Base-by-base conservation (phyloP, 2,113 vertebrate genomes). In the Pachycephala philippinensis region DNA sequence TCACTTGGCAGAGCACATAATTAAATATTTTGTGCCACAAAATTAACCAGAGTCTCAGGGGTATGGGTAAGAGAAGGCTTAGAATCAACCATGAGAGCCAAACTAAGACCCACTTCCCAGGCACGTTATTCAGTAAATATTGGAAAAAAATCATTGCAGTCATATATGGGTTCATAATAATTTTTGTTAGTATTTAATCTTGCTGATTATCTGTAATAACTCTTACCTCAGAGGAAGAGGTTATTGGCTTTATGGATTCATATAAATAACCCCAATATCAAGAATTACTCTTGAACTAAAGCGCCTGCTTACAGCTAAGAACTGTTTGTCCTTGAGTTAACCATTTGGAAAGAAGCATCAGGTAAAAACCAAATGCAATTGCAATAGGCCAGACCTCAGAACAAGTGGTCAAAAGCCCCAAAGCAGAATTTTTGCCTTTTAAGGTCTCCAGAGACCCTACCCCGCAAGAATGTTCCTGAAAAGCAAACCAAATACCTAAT, bases 11-110 rank as follows among this genome's bases (percentile, higher is more conserved):
- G 49, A 84, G 76, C 44, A 63, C 68, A 70, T 81, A 86, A 95
- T 94, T 93, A 93, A 95, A 87, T 93, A 92, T 72, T 94, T 77
- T 78, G 87, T 94, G 92, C 90, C 95, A 96, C 71, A 86, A 68
- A 90, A 90, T 90, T 54, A 94, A 91, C 71, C 83, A 84, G 71
- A 16, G 39, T 85, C 95, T 96, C 96, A 49, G 47, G 71, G 49
- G 92, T 59, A 70, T 47, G 35, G 71, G 71, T 69, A 77, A 77
- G 85, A 77, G 37, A 13, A 80, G 10, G 33, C 22, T 90, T 80
- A 83, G 47, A 74, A 74, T 74, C 64, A 88, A 40, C 75, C 76
- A 93, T 74, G 95, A 92, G 90, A 95, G 68, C 9, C 83, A 85
- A 90, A 94, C 87, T 84, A 70, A 88, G 47, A 75, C 56, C 68